phyloP scores from a whole-genome alignment of 2,797 vertebrate species.

The Myiothlypis coronata region DNA sequence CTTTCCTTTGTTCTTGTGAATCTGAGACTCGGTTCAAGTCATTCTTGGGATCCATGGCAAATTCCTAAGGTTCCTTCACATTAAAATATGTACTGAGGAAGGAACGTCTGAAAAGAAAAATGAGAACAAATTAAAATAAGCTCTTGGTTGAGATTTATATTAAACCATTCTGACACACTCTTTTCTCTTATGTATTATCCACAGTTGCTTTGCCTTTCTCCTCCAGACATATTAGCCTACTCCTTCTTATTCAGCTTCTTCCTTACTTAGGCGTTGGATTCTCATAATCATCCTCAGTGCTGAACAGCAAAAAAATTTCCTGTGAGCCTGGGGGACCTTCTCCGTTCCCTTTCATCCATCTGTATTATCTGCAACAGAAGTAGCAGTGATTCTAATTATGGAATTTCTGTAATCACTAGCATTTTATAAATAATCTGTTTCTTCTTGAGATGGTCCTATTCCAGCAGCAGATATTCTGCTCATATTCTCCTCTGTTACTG shows the following conservation, averaged over 20 bases:
- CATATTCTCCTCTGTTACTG: not conserved
- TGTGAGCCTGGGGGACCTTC: not conserved
- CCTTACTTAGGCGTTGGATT: not conserved
- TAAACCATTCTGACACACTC: not conserved
- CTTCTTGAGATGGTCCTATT: not conserved
- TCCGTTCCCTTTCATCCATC: conserved; percentile 16
- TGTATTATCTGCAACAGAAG: conserved; percentile 8
- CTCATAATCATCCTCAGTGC: not conserved
- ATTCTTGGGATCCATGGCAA: not conserved
- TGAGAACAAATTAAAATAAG: not conserved
- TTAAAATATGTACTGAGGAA: not conserved
- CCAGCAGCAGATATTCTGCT: not conserved
- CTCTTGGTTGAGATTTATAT: not conserved
- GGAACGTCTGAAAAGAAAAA: not conserved
- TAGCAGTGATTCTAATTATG: conserved; percentile 25
- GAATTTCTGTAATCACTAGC: conserved; percentile 31
- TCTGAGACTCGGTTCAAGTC: not conserved
- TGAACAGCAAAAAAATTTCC: not conserved
- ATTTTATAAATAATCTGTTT: conserved; percentile 22
- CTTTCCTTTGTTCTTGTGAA: not conserved
- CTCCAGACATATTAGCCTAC: not conserved
- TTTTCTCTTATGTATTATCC: not conserved
- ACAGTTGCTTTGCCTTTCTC: not conserved
- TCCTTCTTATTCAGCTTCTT: not conserved
- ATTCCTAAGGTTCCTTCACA: not conserved